Conservation (phyloP, 2,113 vertebrate genomes). For the Nipponia nippon region DNA sequence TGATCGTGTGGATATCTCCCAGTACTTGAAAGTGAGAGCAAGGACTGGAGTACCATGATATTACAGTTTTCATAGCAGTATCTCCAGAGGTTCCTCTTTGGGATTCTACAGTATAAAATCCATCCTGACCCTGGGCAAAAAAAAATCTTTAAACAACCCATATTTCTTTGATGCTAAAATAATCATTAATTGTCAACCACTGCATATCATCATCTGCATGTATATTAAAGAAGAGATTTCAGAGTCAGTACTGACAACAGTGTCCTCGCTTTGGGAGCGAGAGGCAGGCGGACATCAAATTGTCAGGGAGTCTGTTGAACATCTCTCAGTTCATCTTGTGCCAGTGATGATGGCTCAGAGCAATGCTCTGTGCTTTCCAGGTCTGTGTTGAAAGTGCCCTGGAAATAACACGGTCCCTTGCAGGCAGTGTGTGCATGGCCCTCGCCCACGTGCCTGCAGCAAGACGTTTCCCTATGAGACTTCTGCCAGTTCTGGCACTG, state of each 20-base stretch:
- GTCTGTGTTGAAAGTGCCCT: fast-evolving
- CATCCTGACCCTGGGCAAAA: not conserved
- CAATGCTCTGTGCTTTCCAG: not conserved
- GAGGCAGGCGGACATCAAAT: not conserved
- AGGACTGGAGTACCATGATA: not conserved
- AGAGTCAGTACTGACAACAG: not conserved
- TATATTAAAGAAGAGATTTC: not conserved
- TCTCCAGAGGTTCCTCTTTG: not conserved
- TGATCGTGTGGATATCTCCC: not conserved
- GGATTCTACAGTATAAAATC: not conserved
- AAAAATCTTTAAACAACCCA: not conserved
- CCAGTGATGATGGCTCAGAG: not conserved
- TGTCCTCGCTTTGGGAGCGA: not conserved
- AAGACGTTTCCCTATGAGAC: not conserved
- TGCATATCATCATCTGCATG: not conserved
- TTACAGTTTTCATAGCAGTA: not conserved
- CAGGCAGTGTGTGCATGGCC: fast-evolving
- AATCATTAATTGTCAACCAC: not conserved
- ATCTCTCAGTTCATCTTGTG: not conserved
- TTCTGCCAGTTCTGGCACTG: not conserved
- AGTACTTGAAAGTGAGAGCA: not conserved
- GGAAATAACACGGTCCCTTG: not conserved
- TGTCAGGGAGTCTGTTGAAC: fast-evolving
- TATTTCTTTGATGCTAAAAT: not conserved
- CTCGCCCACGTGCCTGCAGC: not conserved